Evolutionary conservation across 1,140 invertebrate species (phyloP), one percentile per base, ranked within the genome.

Genomic region (Drosophila arizonae): DNA sequence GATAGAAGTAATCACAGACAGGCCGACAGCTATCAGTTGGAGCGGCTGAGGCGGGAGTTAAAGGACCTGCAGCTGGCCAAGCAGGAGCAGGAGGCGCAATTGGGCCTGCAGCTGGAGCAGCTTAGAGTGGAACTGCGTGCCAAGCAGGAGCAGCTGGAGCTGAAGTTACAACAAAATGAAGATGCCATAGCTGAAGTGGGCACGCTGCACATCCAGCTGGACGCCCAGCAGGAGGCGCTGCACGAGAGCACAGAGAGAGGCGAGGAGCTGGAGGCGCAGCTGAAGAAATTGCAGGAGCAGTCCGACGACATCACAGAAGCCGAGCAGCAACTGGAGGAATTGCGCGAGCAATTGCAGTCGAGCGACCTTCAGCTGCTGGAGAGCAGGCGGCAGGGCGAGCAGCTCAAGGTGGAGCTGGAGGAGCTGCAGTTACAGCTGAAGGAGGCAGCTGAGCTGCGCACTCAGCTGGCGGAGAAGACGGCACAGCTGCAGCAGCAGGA

Each of bases 21-120:
- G 24, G 69, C 36, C 3, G 55, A 33, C 6, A 9, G 33, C 33
- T 10, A 5, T 33, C 6, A 33, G 6, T 10, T 57, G 17, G 15
- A 39, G 11, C 52, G 4, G 30, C 3, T 36, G 30, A n/a, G n/a
- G 10, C 43, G 57, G 13, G 15, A 52, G 11, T 39, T 76, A 28
- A 52, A 85, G 72, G 4, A 66, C 13, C 10, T 17, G 65, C 28
- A 52, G 46, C 36, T 48, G 21, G 30, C 30, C 8, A 24, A 33
- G 21, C 5, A 33, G 15, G 3, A 10, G 11, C 28, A 46, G 4
- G 15, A 21, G 52, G 1, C 26, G n/a, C 26, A 45, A 30, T 3
- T 30, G 6, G 21, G 33, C 33, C 8, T 6, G 6, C 6, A 33
- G 6, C 6, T 57, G 17, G 15, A 39, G 11, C 52, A 4, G 30